These are phyloP conservation scores for Salticus scenicus DNA, from an alignment of 2,888 invertebrate genomes.

Conservation along the genomic window DNA sequence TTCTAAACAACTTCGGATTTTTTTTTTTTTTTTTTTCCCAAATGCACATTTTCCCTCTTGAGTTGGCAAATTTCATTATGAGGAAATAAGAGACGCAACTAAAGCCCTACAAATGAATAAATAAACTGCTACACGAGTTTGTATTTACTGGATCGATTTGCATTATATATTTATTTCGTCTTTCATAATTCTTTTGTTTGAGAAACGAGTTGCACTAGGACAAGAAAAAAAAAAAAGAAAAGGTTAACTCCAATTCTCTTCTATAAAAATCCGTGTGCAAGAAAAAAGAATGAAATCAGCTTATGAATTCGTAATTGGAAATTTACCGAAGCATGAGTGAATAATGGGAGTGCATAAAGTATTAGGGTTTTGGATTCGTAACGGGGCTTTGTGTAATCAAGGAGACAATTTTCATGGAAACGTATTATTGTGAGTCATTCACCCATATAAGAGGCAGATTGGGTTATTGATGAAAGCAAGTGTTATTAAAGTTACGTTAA, in stretches of 20 bases:
- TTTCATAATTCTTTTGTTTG: too few species aligned
- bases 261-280: background rate
- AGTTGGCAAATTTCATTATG: too few species aligned
- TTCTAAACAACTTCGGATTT: too few species aligned
- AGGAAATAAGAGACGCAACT: too few species aligned
- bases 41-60: too few species aligned
- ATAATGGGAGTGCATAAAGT: background rate
- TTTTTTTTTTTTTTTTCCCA: too few species aligned
- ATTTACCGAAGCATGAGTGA: background rate
- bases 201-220: too few species aligned
- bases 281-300: background rate
- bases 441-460: background rate
- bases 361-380: background rate
- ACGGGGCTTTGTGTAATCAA: background rate
- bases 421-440: background rate
- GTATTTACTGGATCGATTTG: too few species aligned
- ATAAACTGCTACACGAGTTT: background rate
- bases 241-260: too few species aligned
- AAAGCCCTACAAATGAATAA: background rate
- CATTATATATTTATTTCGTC: conserved; percentile 2
- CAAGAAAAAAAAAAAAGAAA: too few species aligned
- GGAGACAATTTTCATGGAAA: background rate
- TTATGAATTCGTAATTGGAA: conserved; percentile 2
- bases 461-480: too few species aligned
- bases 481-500: too few species aligned